Percentiles rank a stretch among this genome's conserved stretches.
These are phyloP conservation scores for Orthonevra nobilis DNA, from an alignment of 2,888 invertebrate genomes.

Conservation along the genomic window DNA sequence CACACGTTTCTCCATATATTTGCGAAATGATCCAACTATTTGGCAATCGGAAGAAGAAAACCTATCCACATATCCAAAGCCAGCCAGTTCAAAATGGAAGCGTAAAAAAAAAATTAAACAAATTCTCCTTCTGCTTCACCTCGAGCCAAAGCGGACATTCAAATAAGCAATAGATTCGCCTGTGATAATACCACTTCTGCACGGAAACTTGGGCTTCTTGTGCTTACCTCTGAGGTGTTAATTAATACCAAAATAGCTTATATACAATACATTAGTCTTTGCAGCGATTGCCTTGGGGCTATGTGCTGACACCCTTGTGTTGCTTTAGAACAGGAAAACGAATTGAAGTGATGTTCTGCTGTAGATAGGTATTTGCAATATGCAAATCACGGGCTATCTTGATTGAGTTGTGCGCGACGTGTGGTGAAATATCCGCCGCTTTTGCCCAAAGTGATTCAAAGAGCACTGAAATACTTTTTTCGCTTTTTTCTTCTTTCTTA, in stretches of 20 bases:
- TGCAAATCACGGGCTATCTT: constrained; percentile 36
- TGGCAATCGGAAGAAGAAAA: constrained; percentile 55
- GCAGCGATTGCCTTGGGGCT: constrained; percentile 5
- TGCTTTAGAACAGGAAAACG: constrained; percentile 21
- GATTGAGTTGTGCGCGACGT: constrained; percentile 14
- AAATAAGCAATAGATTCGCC: constrained; percentile 49
- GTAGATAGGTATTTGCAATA: constrained; percentile 20
- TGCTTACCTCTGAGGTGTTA: constrained; percentile 41
- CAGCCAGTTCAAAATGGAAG: constrained; percentile 42
- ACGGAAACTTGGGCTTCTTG: constrained; percentile 26
- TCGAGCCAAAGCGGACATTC: constrained; percentile 18
- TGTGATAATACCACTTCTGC: constrained; percentile 26
- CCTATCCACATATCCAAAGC: constrained; percentile 3
- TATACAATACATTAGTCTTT: too few relatives aligned
- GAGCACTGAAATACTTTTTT: neutral
- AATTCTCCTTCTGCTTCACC: constrained; percentile 17
- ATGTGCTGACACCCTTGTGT: constrained; percentile 22
- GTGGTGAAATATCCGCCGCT: constrained; percentile 45
- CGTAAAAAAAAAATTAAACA: constrained; percentile 1
- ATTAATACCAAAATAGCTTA: constrained; percentile 44
- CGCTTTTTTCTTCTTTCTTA: neutral
- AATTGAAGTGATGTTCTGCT: constrained; percentile 26
- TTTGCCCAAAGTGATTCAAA: constrained; percentile 7
- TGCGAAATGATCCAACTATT: constrained; percentile 20
- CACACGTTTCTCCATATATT: constrained; percentile 9